Evolutionary conservation across 2,113 vertebrate species (phyloP), one percentile per base, ranked within the genome.

Genomic region (Vulpes lagopus): DNA sequence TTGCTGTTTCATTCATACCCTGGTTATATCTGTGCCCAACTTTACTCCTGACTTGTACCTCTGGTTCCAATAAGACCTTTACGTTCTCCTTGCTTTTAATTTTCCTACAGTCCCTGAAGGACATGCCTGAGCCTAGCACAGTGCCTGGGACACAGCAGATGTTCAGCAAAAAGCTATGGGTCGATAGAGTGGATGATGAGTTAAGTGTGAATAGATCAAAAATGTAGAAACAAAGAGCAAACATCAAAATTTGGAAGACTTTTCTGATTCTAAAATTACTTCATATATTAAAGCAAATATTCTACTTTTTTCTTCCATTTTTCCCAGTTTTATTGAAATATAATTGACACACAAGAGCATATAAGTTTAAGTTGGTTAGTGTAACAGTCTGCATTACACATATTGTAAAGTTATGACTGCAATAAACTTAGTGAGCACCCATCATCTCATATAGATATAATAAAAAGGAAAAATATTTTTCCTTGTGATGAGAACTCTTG

Each of bases 251-350:
- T 5, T 1, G 55, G 73, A 87, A 74, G 53, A 84, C 5, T 38
- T 22, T 35, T 30, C 27, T 62, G 35, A 59, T 27, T 35, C n/a
- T 90, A 93, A 94, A 90, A 84, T 79, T 0, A 83, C 19, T 86
- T 67, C 11, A 20, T 49, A 35, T 35, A 64, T 6, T 43, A 84
- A 55, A 62, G 32, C 11, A 88, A 74, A 76, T 81, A 94, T 87
- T 82, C n/a, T 32, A 74, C 16, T n/a, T 78, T 79, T 22, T n/a
- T 30, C 8, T 43, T 32, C 30, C 43, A 9, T 20, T 32, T 55
- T n/a, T 1, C 76, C 20, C 30, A 55, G 76, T 32, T 11, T 53
- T 12, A 7, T 5, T 53, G 49, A 53, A 51, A 17, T 19, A 17
- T 4, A 32, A 53, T 0, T 20, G 76, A 55, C 30, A 55, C 51